These are phyloP conservation scores for Pollicipes pollicipes DNA, from an alignment of 1,140 invertebrate genomes.

Conservation along the genomic window DNA sequence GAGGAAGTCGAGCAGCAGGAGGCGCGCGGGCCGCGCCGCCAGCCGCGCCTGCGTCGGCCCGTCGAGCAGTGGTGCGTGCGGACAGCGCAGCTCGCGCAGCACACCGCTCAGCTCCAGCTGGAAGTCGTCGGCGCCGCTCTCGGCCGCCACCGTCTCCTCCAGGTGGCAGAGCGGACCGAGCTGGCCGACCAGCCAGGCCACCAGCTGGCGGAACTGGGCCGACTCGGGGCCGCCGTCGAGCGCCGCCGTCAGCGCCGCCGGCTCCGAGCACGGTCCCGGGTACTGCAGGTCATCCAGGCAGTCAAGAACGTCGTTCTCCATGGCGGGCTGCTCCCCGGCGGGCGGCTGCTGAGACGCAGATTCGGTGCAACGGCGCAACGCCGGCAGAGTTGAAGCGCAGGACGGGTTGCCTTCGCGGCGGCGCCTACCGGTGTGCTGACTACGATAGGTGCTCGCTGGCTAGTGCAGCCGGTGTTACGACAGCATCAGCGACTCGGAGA, in stretches of 20 bases:
- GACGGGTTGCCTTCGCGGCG: too few species aligned
- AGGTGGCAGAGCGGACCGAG: constrained; percentile 13
- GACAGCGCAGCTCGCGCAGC: constrained; percentile 31
- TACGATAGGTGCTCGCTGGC: too few species aligned
- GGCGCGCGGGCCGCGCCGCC: constrained; percentile 31
- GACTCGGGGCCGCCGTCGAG: not conserved
- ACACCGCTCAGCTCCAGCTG: constrained; percentile 5
- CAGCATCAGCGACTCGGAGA: not conserved
- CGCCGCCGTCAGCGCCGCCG: not conserved
- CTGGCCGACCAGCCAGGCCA: constrained; percentile 13
- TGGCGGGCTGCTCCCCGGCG: not conserved
- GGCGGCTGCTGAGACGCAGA: too few species aligned
- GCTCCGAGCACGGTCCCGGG: not conserved
- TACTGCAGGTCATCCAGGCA: constrained; percentile 14
- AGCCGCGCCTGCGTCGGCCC: constrained; percentile 50
- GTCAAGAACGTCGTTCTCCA: constrained; percentile 15
- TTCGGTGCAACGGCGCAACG: too few species aligned
- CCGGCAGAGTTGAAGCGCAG: too few species aligned
- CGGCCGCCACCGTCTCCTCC: not conserved
- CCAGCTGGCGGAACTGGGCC: constrained; percentile 7
- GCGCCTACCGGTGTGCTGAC: too few species aligned
- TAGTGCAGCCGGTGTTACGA: not conserved
- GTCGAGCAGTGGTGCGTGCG: constrained; percentile 42
- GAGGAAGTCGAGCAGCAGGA: constrained; percentile 58
- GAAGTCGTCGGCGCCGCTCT: not conserved